Conservation (phyloP, 1,140 invertebrate species). For the Apolygus lucorum region DNA sequence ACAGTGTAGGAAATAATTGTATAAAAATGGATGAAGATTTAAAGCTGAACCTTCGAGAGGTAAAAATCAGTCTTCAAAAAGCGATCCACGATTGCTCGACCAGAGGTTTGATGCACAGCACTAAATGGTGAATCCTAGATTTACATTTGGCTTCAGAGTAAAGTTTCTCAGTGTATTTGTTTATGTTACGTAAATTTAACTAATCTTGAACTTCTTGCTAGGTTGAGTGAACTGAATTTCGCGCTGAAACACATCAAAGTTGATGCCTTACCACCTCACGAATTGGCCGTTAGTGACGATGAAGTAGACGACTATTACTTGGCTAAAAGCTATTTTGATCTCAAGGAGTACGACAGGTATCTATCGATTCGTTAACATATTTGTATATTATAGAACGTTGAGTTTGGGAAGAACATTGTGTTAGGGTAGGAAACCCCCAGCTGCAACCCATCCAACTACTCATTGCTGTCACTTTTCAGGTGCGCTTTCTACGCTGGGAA, state of each 20-base stretch:
- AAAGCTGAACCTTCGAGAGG: conserved; percentile 28
- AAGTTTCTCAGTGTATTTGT: background rate
- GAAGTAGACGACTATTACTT: conserved; percentile 62
- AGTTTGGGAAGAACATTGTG: background rate
- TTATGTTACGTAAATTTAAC: conserved; percentile 29
- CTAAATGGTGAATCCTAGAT: conserved; percentile 54
- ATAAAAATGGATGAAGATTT: background rate
- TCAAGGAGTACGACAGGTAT: conserved; percentile 77
- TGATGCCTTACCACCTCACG: conserved; percentile 40
- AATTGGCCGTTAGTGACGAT: conserved; percentile 40
- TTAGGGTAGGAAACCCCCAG: background rate
- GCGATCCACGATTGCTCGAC: conserved; percentile 60
- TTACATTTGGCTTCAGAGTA: background rate
- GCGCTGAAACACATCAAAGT: conserved; percentile 58
- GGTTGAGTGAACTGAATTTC: conserved; percentile 73
- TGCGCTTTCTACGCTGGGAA: conserved; percentile 74
- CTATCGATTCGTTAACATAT: conserved; percentile 16
- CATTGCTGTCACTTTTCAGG: conserved; percentile 42
- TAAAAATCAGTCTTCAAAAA: conserved; percentile 29
- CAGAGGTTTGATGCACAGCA: conserved; percentile 58
- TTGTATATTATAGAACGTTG: background rate
- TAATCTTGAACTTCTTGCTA: too few relatives aligned
- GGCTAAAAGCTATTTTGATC: conserved; percentile 84
- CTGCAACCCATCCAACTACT: too few relatives aligned
- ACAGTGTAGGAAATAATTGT: too few relatives aligned